Conservation (phyloP, 1,140 invertebrate genomes). For the Arion vulgaris region DNA sequence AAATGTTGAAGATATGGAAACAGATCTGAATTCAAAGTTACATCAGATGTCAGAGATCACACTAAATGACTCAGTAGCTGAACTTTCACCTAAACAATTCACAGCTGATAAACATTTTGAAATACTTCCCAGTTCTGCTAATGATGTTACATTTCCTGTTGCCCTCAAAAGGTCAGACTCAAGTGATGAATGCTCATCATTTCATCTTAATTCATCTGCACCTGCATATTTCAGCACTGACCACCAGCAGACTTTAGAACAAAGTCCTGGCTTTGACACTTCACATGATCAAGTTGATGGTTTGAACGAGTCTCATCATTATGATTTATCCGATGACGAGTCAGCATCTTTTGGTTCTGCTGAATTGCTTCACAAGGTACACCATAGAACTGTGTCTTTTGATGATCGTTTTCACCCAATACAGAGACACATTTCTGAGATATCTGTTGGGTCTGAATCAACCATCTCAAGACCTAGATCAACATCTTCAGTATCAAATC, state of each 20-base stretch:
- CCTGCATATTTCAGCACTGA: constrained; percentile 19
- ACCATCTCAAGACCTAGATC: constrained; percentile 14
- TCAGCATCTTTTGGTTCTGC: constrained; percentile 20
- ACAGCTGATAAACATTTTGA: neutral
- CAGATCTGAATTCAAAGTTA: neutral
- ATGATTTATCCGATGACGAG: neutral
- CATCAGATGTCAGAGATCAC: neutral
- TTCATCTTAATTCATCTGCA: constrained; percentile 26
- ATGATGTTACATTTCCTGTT: neutral
- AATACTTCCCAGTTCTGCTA: too few species aligned
- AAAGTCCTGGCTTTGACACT: neutral
- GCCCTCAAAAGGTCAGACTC: neutral
- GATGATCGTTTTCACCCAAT: constrained; percentile 1
- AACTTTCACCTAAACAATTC: neutral
- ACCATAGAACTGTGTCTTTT: constrained; percentile 23
- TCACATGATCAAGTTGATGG: neutral
- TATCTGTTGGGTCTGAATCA: neutral
- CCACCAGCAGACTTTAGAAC: neutral
- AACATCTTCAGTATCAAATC: constrained; percentile 31
- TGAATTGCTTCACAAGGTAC: neutral
- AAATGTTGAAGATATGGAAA: neutral
- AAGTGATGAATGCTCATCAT: neutral
- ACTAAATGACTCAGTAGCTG: neutral
- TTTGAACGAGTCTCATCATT: neutral
- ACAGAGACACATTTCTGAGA: neutral